These are phyloP conservation scores for Amblyjoppa proteus DNA, from an alignment of 2,888 invertebrate genomes.

Conservation along the genomic window DNA sequence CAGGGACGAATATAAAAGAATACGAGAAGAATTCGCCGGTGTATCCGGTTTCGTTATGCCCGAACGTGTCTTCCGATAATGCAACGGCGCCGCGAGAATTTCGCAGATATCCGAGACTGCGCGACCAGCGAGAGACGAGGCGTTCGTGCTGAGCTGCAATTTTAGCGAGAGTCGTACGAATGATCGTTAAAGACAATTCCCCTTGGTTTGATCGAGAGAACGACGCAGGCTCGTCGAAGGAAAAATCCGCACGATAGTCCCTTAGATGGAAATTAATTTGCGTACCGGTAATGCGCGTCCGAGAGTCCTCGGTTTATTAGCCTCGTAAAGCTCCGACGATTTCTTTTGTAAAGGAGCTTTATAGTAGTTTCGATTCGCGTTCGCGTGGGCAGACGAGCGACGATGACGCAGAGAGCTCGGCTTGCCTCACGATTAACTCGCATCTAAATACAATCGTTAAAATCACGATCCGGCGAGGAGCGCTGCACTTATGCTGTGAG, in stretches of 20 bases:
- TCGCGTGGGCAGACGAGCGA: slow-evolving; percentile 43
- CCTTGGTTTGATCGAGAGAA: slow-evolving; percentile 21
- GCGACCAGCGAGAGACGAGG: background rate
- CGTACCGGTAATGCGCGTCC: slow-evolving; percentile 53
- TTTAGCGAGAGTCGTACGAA: slow-evolving; percentile 59
- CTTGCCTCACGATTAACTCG: slow-evolving; percentile 70
- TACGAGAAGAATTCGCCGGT: slow-evolving; percentile 40
- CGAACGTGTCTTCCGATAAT: slow-evolving; percentile 10
- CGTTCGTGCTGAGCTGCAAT: slow-evolving; percentile 63
- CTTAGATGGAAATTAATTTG: slow-evolving; percentile 61
- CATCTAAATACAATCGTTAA: slow-evolving; percentile 70
- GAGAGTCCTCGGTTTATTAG: slow-evolving; percentile 70
- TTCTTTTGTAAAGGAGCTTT: slow-evolving; percentile 69
- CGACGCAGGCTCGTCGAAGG: slow-evolving; percentile 1
- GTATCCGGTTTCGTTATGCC: slow-evolving; percentile 52
- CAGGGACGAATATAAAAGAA: slow-evolving; percentile 2
- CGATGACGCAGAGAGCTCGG: slow-evolving; percentile 31
- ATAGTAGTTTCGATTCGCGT: slow-evolving; percentile 50
- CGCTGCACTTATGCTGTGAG: slow-evolving; percentile 32
- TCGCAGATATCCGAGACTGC: slow-evolving; percentile 52
- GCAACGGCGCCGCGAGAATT: slow-evolving; percentile 47
- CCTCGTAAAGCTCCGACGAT: slow-evolving; percentile 71
- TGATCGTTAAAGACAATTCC: slow-evolving; percentile 67
- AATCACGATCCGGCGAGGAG: slow-evolving; percentile 50
- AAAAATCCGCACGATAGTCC: slow-evolving; percentile 24